These are phyloP conservation scores for Chiroxiphia lanceolata DNA, from an alignment of 2,797 vertebrate genomes.

Conservation along the genomic window DNA sequence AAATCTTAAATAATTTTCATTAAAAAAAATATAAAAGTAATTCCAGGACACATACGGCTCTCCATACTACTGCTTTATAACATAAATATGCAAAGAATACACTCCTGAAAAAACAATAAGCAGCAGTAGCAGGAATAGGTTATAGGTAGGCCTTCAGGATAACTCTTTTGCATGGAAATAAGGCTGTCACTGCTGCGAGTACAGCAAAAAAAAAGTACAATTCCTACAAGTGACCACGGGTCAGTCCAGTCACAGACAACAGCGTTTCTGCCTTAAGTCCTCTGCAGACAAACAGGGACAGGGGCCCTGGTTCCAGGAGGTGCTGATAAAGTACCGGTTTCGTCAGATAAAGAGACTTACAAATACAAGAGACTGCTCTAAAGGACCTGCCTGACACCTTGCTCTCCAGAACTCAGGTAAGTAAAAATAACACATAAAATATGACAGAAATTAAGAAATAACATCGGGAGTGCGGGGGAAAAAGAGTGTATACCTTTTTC, in stretches of 20 bases:
- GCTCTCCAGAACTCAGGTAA: neutral
- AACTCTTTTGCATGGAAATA: neutral
- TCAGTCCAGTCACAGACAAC: neutral
- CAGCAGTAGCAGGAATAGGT: neutral
- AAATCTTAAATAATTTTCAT: neutral
- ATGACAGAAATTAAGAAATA: neutral
- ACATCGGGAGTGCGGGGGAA: no score
- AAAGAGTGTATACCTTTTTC: rapidly evolving
- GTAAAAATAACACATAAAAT: rapidly evolving
- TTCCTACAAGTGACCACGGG: neutral
- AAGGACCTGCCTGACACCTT: rapidly evolving
- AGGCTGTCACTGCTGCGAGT: rapidly evolving
- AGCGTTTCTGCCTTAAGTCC: neutral
- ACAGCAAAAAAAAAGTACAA: neutral
- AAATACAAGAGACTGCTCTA: rapidly evolving
- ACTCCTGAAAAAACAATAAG: neutral
- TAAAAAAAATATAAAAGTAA: neutral
- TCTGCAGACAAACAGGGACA: no score
- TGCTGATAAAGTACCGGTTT: neutral
- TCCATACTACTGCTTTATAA: neutral
- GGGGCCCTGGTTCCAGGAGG: rapidly evolving
- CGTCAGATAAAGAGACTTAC: rapidly evolving
- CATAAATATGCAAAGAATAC: rapidly evolving
- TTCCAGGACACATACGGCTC: neutral
- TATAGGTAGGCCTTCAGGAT: neutral